These are phyloP conservation scores for Zootoca vivipara DNA, from an alignment of 2,113 vertebrate species.

Conservation along the genomic window DNA sequence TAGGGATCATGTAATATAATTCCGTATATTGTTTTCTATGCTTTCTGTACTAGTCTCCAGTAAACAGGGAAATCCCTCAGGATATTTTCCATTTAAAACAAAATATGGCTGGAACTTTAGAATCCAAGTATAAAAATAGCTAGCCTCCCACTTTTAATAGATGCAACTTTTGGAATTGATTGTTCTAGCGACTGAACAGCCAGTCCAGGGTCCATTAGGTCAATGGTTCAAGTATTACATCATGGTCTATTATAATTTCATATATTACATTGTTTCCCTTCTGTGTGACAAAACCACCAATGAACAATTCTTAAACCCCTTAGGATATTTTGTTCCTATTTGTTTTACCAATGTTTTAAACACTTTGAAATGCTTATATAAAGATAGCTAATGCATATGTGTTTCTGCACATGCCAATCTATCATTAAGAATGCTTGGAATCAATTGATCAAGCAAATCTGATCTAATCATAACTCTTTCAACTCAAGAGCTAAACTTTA, in stretches of 20 bases:
- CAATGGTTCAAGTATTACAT: constrained; percentile 48
- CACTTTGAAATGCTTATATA: constrained; percentile 31
- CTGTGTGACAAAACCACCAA: constrained; percentile 53
- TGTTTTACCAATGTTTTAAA: constrained; percentile 50
- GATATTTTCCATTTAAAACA: constrained; percentile 55
- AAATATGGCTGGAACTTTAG: not conserved
- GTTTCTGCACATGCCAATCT: not conserved
- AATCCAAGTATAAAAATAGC: constrained; percentile 42
- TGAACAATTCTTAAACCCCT: constrained; percentile 48
- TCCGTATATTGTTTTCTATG: constrained; percentile 44
- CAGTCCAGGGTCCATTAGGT: not conserved
- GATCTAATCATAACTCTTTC: not conserved
- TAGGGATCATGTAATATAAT: constrained; percentile 58
- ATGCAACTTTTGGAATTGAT: not conserved
- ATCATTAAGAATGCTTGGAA: not conserved
- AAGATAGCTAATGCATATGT: constrained; percentile 52
- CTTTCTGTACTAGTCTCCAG: constrained; percentile 47
- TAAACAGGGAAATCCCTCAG: constrained; percentile 50
- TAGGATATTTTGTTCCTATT: constrained; percentile 25
- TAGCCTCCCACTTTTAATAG: constrained; percentile 25
- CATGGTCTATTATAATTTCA: constrained; percentile 63
- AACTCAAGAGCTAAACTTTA: not conserved
- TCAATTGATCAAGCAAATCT: not conserved
- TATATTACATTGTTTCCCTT: constrained; percentile 39
- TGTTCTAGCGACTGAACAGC: not conserved